Base-by-base conservation (phyloP, 2,113 vertebrate genomes). In the Corythoichthys haematopterus region DNA sequence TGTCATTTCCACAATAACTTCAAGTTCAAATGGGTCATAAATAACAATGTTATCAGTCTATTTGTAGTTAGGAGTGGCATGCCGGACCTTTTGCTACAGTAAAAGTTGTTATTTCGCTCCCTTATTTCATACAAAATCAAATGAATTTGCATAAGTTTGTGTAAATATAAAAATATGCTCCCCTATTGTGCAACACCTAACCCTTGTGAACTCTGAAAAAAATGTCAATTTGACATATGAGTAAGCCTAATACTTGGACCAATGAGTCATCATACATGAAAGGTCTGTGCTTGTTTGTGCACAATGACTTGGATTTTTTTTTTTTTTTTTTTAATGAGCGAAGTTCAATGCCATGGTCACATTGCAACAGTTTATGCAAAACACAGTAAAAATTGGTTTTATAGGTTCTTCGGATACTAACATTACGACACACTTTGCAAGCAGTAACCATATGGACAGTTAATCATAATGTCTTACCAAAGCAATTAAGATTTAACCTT, bases 321-420 rank as follows among this genome's bases (percentile, higher is more conserved):
- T 56, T 6, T 6, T 38, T 16, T 10, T 62, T 20, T 43, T 11
- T 62, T 36, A 48, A 3, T 28, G 52, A 35, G 55, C 71, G 57
- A 78, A 63, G 74, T 79, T 79, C 76, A 79, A 72, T 72, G 60
- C 13, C 60, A 47, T 46, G 13, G 55, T 50, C 47, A 2, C 55
- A 14, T 36, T 36, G 33, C 4, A 57, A 14, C 33, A 57, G 35
- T 57, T 36, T 36, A 36, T 70, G 40, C 50, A 46, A 45, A 35
- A 46, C 20, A 0, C n/a, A 37, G 20, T 61, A 36, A 48, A 4
- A 53, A 3, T 12, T 38, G 48, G 16, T 35, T 45, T 9, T 14
- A 47, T 46, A 15, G 10, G 36, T 14, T 40, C 10, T 60, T 60
- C 20, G 6, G 43, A 14, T 2, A 28, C 40, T 12, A 7, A 38